Base-by-base conservation (phyloP, 2,113 vertebrate species). In the Oostethus manadensis region DNA sequence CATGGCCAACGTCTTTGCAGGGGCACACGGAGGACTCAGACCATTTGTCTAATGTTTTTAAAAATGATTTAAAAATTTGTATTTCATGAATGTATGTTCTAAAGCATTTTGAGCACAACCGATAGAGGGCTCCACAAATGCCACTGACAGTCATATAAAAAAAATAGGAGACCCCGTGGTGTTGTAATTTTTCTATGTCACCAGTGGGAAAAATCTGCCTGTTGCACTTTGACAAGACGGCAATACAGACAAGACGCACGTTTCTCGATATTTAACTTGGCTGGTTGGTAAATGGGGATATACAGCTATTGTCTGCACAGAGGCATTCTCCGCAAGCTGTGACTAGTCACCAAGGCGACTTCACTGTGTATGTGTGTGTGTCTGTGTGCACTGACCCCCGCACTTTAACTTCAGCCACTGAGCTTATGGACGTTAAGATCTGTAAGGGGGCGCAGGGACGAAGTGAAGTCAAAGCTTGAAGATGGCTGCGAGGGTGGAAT, bases 301-400 rank as follows among this genome's bases (percentile, higher is more conserved):
- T 58, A 44, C 51, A 46, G 60, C 75, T 71, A 82, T 88, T 90
- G 87, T 90, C 84, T 76, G 46, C 65, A 17, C 21, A 10, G 50
- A 77, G 44, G 67, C 88, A 89, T 91, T 91, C 89, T 86, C 79
- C 38, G 29, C 63, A 58, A 59, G 70, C 77, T 61, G 65, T 49
- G 71, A 71, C 60, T 57, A 56, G 76, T 88, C 86, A 83, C 88
- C 88, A 73, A 71, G 88, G 87, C 82, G 77, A 90, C 82, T 71
- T 66, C 18, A 21, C 33, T 54, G 20, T 62, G 55, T 23, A 62
- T 50, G 62, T 58, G 66, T 67, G 66, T 49, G 60, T 70, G 60
- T 45, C 17, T 64, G 68, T 58, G 40, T 42, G 38, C 38, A 14
- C 38, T 9, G 48, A 22, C 80, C 80, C 82, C 75, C 60, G 66